Evolutionary conservation across 2,888 invertebrate genomes (phyloP).

Genomic region (Microdon myrmicae): DNA sequence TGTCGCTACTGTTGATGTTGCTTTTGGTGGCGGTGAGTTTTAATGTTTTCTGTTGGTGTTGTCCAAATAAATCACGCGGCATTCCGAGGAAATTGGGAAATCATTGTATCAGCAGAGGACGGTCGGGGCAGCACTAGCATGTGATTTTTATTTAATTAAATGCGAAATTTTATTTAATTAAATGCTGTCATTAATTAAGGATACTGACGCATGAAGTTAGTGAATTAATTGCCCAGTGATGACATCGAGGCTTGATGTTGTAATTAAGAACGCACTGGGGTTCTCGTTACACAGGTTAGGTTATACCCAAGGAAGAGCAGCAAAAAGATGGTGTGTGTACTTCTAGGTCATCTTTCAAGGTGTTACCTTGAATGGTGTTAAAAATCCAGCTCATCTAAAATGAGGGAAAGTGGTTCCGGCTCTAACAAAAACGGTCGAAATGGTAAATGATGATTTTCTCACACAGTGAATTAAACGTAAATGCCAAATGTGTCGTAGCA

Average conservation of each 20-base stretch:
- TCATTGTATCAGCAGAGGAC: slow-evolving; percentile 1
- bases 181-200: slow-evolving; percentile 21
- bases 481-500: no score
- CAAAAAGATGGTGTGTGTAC: no score
- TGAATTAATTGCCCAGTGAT: neutral
- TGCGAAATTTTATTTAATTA: slow-evolving; percentile 26
- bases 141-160: slow-evolving; percentile 3
- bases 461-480: no score
- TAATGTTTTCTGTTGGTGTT: neutral
- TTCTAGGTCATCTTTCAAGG: no score
- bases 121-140: neutral
- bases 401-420: no score
- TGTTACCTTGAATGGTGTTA: no score
- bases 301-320: no score
- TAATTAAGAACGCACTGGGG: no score
- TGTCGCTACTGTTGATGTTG: neutral
- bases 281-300: no score
- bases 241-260: slow-evolving; percentile 11
- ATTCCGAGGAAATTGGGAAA: neutral
- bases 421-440: no score
- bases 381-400: no score
- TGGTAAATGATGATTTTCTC: no score
- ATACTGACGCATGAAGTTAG: slow-evolving; percentile 5
- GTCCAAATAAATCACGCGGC: neutral
- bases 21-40: neutral